Conservation (phyloP, 2,113 vertebrate species). For the Nicator chloris region DNA sequence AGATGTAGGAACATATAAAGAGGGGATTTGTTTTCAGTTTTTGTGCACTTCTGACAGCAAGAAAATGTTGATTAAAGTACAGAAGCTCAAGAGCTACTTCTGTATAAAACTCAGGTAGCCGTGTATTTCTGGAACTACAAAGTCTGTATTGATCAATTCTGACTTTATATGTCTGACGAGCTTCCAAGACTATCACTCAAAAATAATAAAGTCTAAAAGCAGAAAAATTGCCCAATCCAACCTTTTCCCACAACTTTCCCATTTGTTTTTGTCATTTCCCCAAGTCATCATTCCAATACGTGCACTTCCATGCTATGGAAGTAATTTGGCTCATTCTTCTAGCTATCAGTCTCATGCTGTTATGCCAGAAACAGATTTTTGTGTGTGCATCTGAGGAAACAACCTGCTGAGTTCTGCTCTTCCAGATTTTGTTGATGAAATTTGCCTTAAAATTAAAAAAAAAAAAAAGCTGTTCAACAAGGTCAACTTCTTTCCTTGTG, state of each 20-base stretch:
- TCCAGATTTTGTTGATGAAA: not conserved
- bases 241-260: not conserved
- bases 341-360: not conserved
- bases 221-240: not conserved
- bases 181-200: not conserved
- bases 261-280: not conserved
- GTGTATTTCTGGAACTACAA: not conserved
- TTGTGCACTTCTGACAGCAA: not conserved
- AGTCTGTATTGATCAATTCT: not conserved
- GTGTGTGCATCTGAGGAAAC: not conserved
- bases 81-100: not conserved
- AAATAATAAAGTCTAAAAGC: not conserved
- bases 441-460: not conserved
- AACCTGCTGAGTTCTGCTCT: not conserved
- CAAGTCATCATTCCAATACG: not conserved
- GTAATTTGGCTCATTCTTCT: not conserved
- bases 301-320: not conserved
- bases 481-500: not conserved
- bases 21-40: not conserved
- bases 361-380: not conserved
- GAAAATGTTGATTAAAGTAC: not conserved
- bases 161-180: not conserved
- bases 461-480: not conserved
- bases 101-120: not conserved
- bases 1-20: not conserved